phyloP scores from a whole-genome alignment of 1,140 invertebrate genomes.

The Calephelis virginiensis region DNA sequence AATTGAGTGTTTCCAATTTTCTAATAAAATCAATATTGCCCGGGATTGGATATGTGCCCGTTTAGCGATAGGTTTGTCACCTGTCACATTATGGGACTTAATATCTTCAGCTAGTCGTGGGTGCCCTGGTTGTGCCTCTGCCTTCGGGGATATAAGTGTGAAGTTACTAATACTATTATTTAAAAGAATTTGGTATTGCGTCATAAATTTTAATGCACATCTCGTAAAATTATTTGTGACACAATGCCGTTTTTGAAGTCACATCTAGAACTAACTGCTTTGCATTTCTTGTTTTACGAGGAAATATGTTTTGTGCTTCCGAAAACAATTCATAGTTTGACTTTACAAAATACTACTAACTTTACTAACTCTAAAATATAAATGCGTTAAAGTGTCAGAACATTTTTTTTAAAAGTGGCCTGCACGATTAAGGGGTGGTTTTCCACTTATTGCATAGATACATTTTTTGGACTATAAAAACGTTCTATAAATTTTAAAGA shows the following conservation, averaged over 20 bases:
- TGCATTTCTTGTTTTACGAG: neutral
- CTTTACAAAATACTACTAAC: too few species aligned
- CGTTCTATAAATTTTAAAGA: too few species aligned
- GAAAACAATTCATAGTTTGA: neutral
- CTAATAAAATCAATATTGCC: too few species aligned
- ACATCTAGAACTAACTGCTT: neutral
- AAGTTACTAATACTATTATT: too few species aligned
- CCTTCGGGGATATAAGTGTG: too few species aligned
- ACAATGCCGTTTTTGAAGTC: neutral
- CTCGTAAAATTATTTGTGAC: neutral
- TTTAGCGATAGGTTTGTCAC: too few species aligned
- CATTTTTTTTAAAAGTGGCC: neutral
- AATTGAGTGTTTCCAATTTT: too few species aligned
- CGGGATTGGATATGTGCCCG: too few species aligned
- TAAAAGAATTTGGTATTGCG: neutral
- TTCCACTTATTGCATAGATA: neutral
- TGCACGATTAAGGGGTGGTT: slow-evolving; percentile 1
- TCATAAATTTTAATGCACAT: neutral
- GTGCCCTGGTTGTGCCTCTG: too few species aligned
- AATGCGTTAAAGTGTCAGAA: neutral
- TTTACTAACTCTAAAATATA: neutral
- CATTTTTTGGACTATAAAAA: neutral
- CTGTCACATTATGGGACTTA: too few species aligned
- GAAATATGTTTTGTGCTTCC: neutral
- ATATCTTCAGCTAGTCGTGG: too few species aligned